Conservation (phyloP, 2,113 vertebrate genomes). For the Lamprologus speciosus region DNA sequence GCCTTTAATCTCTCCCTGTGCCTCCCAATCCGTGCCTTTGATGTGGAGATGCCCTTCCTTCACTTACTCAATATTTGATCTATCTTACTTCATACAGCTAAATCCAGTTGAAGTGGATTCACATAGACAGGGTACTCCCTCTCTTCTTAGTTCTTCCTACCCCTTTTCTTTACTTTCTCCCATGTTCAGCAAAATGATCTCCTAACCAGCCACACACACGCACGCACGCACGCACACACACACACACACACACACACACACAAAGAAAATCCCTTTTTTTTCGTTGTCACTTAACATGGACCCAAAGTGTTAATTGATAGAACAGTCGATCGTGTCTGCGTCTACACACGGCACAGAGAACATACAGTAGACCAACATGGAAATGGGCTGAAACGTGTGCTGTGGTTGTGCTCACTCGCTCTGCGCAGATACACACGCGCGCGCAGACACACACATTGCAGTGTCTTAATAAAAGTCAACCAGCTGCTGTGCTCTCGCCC, state of each 20-base stretch:
- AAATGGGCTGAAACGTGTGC: background rate
- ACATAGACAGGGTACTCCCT: conserved; percentile 19
- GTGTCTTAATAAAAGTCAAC: conserved; percentile 52
- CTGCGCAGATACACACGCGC: background rate
- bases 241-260: background rate
- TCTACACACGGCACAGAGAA: background rate
- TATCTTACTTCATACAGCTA: conserved; percentile 57
- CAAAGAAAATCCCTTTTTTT: background rate
- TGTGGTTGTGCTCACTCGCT: background rate
- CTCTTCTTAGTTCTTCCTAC: background rate
- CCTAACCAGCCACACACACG: background rate
- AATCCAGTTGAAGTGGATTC: conserved; percentile 60
- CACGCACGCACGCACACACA: no score
- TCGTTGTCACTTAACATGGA: background rate
- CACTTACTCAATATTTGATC: conserved; percentile 73
- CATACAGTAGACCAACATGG: background rate
- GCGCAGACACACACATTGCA: background rate
- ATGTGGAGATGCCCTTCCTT: conserved; percentile 66
- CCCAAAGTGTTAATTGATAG: conserved; percentile 22
- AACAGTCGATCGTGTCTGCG: background rate
- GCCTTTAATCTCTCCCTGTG: conserved; percentile 71
- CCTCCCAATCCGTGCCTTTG: conserved; percentile 64
- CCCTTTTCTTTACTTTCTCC: background rate
- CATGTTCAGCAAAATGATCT: conserved; percentile 27
- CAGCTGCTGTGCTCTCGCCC: conserved; percentile 54